These are phyloP conservation scores for Pteropus alecto DNA, from an alignment of 2,113 vertebrate species.

Conservation along the genomic window DNA sequence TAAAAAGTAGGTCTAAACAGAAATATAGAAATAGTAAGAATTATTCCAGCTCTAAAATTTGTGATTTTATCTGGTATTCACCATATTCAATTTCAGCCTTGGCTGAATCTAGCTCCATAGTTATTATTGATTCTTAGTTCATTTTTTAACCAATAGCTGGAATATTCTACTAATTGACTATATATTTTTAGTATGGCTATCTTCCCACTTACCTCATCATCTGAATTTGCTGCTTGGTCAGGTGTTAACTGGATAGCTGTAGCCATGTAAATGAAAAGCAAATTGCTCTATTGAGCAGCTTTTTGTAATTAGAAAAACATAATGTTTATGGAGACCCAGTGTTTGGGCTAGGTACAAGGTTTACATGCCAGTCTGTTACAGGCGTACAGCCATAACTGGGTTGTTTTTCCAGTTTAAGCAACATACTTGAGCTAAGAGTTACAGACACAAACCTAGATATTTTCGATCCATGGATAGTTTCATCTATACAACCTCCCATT, in stretches of 20 bases:
- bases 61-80: background rate
- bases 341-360: background rate
- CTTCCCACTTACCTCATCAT: background rate
- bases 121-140: background rate
- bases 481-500: background rate
- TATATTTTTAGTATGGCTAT: background rate
- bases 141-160: background rate
- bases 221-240: background rate
- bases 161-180: background rate
- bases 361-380: background rate
- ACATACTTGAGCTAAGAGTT: background rate
- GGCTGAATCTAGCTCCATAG: background rate
- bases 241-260: background rate
- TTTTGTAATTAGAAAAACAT: background rate
- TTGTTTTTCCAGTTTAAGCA: background rate
- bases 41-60: background rate
- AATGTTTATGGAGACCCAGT: background rate
- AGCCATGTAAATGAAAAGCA: background rate
- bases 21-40: background rate
- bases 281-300: background rate
- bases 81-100: background rate
- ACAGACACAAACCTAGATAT: background rate
- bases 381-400: background rate
- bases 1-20: background rate
- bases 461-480: background rate